phyloP scores from a whole-genome alignment of 2,113 vertebrate genomes.

The Hydrochoerus hydrochaeris region DNA sequence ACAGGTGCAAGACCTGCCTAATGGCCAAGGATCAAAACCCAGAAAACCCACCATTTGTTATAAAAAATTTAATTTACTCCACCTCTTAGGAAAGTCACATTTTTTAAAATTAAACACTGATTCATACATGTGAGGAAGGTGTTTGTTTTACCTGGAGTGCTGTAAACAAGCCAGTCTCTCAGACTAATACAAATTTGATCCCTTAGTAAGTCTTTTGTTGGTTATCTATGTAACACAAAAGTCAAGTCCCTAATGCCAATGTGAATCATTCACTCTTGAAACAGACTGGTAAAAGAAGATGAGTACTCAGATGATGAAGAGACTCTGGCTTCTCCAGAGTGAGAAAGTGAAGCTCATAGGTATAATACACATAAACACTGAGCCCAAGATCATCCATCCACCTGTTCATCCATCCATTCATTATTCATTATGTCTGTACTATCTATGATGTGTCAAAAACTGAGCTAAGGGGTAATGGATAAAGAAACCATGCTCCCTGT shows the following conservation, averaged over 20 bases:
- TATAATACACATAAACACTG: neutral
- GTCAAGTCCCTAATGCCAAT: neutral
- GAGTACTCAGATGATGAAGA: neutral
- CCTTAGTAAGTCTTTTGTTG: neutral
- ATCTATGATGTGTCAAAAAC: neutral
- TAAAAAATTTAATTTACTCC: conserved; percentile 2
- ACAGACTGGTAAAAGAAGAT: neutral
- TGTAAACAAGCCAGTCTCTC: neutral
- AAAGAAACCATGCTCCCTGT: neutral
- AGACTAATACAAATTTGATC: neutral
- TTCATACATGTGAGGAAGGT: neutral
- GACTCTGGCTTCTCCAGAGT: neutral
- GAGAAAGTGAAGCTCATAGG: neutral
- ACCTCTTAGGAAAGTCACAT: neutral
- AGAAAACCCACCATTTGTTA: neutral
- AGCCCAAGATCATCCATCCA: neutral
- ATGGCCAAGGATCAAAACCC: neutral
- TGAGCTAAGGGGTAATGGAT: neutral
- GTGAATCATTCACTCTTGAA: neutral
- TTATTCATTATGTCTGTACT: neutral
- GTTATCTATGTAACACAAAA: neutral
- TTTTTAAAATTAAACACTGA: conserved; percentile 32
- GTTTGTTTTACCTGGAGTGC: neutral
- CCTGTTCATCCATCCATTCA: neutral
- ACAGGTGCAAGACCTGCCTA: neutral